Conservation (phyloP, 2,113 vertebrate genomes). For the Hippocampus mohnikei region DNA sequence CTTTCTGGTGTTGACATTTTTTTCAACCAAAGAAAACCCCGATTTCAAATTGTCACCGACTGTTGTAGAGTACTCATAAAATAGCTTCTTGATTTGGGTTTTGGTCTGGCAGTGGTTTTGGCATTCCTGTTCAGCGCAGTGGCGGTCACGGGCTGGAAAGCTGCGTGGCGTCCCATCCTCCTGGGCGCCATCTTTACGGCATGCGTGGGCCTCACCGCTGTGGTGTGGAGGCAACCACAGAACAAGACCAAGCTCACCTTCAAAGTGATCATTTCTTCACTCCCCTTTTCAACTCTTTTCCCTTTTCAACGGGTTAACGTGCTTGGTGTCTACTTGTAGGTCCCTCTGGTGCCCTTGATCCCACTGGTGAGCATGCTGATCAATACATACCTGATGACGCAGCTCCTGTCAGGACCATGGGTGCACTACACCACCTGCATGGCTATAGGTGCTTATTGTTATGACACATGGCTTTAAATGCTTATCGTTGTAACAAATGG, state of each 20-base stretch:
- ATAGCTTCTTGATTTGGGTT: not conserved
- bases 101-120: conserved; percentile 54
- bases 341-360: conserved; percentile 85
- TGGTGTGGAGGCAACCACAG: conserved; percentile 89
- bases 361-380: conserved; percentile 91
- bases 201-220: conserved; percentile 61
- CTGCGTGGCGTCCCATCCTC: conserved; percentile 64
- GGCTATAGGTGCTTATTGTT: conserved; percentile 53
- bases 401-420: conserved; percentile 87
- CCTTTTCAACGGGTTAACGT: too few relatives aligned
- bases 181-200: conserved; percentile 45
- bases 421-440: conserved; percentile 90
- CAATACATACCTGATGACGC: conserved; percentile 96
- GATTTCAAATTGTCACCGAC: too few relatives aligned
- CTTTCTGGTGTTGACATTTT: too few relatives aligned
- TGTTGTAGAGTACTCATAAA: not conserved
- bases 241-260: conserved; percentile 92
- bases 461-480: conserved; percentile 73
- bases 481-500: too few relatives aligned
- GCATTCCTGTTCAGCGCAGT: conserved; percentile 64
- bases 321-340: conserved; percentile 66
- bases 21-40: too few relatives aligned
- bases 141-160: conserved; percentile 62
- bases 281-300: not conserved
- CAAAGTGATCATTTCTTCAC: conserved; percentile 73